Base-by-base conservation (phyloP, 2,797 vertebrate species). In the Streptopelia turtur region DNA sequence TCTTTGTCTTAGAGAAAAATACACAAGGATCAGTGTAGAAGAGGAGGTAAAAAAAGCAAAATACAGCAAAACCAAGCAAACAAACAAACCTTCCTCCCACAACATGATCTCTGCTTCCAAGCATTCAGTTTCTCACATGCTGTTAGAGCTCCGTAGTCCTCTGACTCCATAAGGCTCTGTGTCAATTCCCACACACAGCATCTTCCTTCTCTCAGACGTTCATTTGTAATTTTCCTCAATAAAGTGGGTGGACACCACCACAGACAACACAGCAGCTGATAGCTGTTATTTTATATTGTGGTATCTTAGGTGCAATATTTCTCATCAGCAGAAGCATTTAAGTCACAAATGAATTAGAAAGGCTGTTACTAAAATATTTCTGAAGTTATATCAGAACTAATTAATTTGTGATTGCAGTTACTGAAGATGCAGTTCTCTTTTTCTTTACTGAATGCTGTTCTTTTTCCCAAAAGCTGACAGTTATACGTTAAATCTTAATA, bases 221-320 rank as follows among this genome's bases (percentile, higher is more conserved):
- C 53, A 5, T 16, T 81, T 91, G 60, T 52, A 70, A 70, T 83
- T 94, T 91, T 91, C 61, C 76, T 88, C 57, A 52, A 1, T 53
- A 79, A 89, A 60, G 82, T 92, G 75, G 45, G 76, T 65, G 71
- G 89, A 68, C 24, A 74, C 17, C 28, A 70, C 43, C 75, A 74
- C 49, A 77, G 84, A 55, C 21, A 59, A 81, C 0, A 0, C 56
- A 84, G 88, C 56, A 95, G 86, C 77, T 87, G 66, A 90, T 53
- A 90, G 39, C 37, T 92, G 72, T 41, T 92, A 71, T 83, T 91
- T 93, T 53, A 64, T 57, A 24, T 84, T 86, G 47, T 49, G 21
- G 31, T 87, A 3, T 57, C 47, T 49, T 85, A 85, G 53, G 53
- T 75, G 57, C 75, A 71, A 50, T 25, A 30, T 91, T 91, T 90